A percentile compares a stretch with the other conserved stretches of the same genome.
Evolutionary conservation across 2,113 vertebrate genomes (phyloP).

Genomic region (Rissa tridactyla): DNA sequence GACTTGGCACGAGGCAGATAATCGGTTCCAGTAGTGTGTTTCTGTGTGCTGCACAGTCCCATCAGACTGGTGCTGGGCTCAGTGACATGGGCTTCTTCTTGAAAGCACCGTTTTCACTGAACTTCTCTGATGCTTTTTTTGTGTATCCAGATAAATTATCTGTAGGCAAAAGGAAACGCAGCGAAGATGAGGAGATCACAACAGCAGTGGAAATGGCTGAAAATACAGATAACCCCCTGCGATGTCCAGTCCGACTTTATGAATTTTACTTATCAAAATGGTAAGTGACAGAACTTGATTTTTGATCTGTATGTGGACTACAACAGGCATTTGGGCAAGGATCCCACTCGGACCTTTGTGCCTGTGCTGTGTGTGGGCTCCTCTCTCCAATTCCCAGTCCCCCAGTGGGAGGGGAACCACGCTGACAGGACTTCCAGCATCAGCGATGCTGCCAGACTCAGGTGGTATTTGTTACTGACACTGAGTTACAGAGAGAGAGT

Average conservation of each 20-base stretch:
- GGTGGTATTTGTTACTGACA: neutral
- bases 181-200: conserved; percentile 80
- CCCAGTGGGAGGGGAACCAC: neutral
- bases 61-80: neutral
- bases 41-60: neutral
- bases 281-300: conserved; percentile 64
- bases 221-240: conserved; percentile 91
- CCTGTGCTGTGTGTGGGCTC: neutral
- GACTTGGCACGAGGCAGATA: neutral
- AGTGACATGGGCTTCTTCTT: neutral
- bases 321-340: neutral
- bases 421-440: neutral
- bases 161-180: conserved; percentile 85
- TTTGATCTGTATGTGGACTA: neutral
- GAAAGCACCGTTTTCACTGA: neutral
- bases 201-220: conserved; percentile 91
- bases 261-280: conserved; percentile 99
- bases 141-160: conserved; percentile 74
- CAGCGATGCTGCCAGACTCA: neutral
- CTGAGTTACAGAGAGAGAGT: neutral
- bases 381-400: neutral
- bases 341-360: neutral
- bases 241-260: conserved; percentile 94
- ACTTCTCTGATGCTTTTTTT: neutral
- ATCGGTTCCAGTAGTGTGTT: neutral